Base-by-base conservation (phyloP, 2,888 invertebrate genomes). In the Cyrtodaria siliqua region DNA sequence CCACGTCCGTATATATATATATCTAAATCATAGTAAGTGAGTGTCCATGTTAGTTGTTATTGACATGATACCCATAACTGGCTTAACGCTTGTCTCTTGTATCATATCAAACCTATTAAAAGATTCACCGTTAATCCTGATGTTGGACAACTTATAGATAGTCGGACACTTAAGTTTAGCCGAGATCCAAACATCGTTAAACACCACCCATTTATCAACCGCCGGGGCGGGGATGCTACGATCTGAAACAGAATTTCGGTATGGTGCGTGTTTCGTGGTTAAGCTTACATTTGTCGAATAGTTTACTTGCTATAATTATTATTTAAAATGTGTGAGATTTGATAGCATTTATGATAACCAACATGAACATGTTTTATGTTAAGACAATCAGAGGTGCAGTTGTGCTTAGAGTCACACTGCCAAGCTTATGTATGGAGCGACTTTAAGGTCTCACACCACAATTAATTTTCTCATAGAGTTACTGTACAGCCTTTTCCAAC, bases 61-160 rank as follows among this genome's bases (percentile, higher is more conserved):
- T 70, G 76, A 66, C 76, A 70, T 57, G 70, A 61, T 76, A 66
- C 26, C 26, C 47, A n/a, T 59, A 18, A 56, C 44, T 33, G 50
- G 70, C 70, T 70, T 33, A 76, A 60, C 59, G 40, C 8, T 20
- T 42, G 49, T 26, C 66, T 38, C 70, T 55, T 42, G 52, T 77
- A 60, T 77, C 71, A 77, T 67, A 71, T 71, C 62, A 63, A 75
- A 62, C 68, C 79, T 71, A 75, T 79, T 79, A 79, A 68, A 69
- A 27, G 74, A 63, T 68, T 72, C 63, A 55, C 29, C 27, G 4
- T 14, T 75, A 79, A 79, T 79, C 75, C 68, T 14, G 1, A 38
- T 44, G 79, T 79, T 67, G 55, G 53, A 72, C 74, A 68, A 67
- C 26, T 61, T 64, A 18, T 23, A 68, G 79, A 75, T 79, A 75